Percentiles rank a stretch among this genome's conserved stretches.
phyloP scores from a whole-genome alignment of 2,888 invertebrate genomes.

The Nineta flava region DNA sequence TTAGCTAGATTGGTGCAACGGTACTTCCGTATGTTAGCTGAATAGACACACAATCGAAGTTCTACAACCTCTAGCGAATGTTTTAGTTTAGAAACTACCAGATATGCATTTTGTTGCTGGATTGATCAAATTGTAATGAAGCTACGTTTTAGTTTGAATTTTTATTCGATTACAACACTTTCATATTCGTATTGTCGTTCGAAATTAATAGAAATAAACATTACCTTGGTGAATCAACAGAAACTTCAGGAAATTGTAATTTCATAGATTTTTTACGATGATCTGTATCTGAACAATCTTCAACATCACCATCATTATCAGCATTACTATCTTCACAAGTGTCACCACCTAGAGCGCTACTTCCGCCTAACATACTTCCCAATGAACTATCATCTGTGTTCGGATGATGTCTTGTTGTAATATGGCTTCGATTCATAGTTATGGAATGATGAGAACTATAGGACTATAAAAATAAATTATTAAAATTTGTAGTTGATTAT shows the following conservation, averaged over 20 bases:
- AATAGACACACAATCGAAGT: too few species aligned
- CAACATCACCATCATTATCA: conserved; percentile 74
- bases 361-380: conserved; percentile 31
- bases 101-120: too few species aligned
- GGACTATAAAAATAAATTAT: background rate
- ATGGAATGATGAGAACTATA: conserved; percentile 2
- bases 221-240: conserved; percentile 36
- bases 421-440: conserved; percentile 24
- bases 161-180: too few species aligned
- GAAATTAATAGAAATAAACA: too few species aligned
- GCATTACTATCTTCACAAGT: conserved; percentile 28
- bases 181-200: too few species aligned
- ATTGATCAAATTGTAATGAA: too few species aligned
- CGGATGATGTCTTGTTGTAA: conserved; percentile 31
- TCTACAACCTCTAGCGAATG: too few species aligned
- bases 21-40: too few species aligned
- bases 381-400: conserved; percentile 54
- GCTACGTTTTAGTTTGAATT: too few species aligned
- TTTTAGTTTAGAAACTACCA: too few species aligned
- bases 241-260: conserved; percentile 45
- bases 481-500: too few species aligned
- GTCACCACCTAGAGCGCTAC: conserved; percentile 6
- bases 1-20: too few species aligned
- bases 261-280: conserved; percentile 23
- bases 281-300: conserved; percentile 73